These are phyloP conservation scores for Archocentrus centrarchus DNA, from an alignment of 2,113 vertebrate species.

Conservation along the genomic window DNA sequence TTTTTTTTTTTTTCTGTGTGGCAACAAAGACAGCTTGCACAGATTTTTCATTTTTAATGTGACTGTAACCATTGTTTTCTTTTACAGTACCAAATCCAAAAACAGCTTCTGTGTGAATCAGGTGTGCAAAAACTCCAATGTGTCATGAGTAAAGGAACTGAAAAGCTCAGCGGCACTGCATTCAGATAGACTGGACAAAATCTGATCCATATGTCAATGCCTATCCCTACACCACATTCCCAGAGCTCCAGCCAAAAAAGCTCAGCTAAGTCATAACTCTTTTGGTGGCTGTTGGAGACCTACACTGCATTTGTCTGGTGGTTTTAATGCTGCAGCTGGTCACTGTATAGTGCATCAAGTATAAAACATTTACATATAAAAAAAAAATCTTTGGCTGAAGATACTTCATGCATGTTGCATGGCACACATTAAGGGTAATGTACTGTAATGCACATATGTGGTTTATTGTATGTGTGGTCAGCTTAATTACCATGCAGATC, in stretches of 20 bases:
- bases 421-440: background rate
- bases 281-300: background rate
- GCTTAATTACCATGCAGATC: conserved; percentile 88
- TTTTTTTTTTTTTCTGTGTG: background rate
- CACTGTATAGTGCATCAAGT: background rate
- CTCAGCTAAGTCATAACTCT: background rate
- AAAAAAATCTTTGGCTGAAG: background rate
- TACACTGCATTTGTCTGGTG: background rate
- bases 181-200: background rate
- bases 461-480: background rate
- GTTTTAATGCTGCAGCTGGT: background rate
- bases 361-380: background rate
- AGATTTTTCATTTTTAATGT: background rate
- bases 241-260: background rate
- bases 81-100: background rate
- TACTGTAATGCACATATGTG: background rate
- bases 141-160: background rate
- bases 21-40: background rate
- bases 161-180: background rate
- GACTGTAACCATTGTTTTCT: background rate
- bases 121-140: background rate
- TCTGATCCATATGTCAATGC: background rate
- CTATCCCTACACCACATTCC: background rate
- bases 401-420: background rate
- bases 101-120: background rate